Conservation (phyloP, 2,888 invertebrate genomes). For the Sericinus montela region DNA sequence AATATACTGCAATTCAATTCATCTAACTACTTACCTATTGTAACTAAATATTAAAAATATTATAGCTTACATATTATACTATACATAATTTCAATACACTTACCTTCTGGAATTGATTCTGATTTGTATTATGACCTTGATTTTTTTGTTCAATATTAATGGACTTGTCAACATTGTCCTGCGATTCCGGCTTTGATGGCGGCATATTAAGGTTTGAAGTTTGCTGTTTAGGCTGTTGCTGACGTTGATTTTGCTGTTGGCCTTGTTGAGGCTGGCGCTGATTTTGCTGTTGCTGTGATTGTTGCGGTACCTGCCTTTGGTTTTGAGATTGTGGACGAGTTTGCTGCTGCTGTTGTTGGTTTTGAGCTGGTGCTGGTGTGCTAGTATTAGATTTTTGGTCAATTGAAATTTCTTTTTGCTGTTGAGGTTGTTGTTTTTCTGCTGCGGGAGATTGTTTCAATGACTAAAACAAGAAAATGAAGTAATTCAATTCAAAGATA, state of each 20-base stretch:
- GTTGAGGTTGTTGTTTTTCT: conserved; percentile 22
- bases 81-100: not conserved
- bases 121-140: conserved; percentile 33
- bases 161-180: conserved; percentile 54
- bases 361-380: conserved; percentile 21
- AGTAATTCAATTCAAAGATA: too few species aligned
- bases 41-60: too few species aligned
- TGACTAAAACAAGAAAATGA: conserved; percentile 27
- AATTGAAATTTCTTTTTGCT: conserved; percentile 24
- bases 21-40: too few species aligned
- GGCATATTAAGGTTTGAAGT: conserved; percentile 30
- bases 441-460: conserved; percentile 13
- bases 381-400: conserved; percentile 19
- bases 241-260: conserved; percentile 27
- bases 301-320: conserved; percentile 24
- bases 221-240: conserved; percentile 20
- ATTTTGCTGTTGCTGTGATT: conserved; percentile 27
- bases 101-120: conserved; percentile 44
- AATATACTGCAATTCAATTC: too few species aligned
- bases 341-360: conserved; percentile 20
- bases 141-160: conserved; percentile 41
- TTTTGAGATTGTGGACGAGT: conserved; percentile 12
- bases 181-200: conserved; percentile 37
- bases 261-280: conserved; percentile 28
- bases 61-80: too few species aligned